Conservation (phyloP, 2,113 vertebrate species). For the Tachysurus fulvidraco region DNA sequence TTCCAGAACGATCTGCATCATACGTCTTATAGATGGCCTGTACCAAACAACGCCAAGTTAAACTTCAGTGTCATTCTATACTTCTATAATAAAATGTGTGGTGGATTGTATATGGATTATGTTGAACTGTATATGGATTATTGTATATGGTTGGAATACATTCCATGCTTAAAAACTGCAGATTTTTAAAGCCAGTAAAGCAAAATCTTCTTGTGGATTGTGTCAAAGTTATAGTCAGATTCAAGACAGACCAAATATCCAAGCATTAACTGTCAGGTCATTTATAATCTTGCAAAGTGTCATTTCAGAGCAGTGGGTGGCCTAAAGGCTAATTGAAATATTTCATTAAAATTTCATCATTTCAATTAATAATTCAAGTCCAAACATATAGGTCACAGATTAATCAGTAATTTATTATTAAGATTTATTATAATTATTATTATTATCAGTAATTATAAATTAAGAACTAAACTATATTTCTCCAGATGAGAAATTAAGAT, state of each 20-base stretch:
- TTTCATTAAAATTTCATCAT: slow-evolving; percentile 20
- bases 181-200: neutral
- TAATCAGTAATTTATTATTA: neutral
- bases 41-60: slow-evolving; percentile 35
- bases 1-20: slow-evolving; percentile 64
- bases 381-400: neutral
- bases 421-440: no score
- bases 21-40: slow-evolving; percentile 77
- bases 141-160: neutral
- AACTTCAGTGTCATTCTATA: neutral
- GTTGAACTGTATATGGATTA: neutral
- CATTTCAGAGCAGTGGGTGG: slow-evolving; percentile 7
- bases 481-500: neutral
- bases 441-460: neutral
- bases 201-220: neutral
- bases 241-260: neutral
- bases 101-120: neutral
- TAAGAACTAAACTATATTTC: neutral
- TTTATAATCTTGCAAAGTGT: slow-evolving; percentile 11
- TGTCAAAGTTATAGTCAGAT: neutral
- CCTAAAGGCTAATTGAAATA: slow-evolving; percentile 14
- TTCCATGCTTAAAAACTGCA: neutral
- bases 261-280: neutral
- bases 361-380: slow-evolving; percentile 14
- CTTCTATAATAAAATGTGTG: neutral